Evolutionary conservation across 2,888 invertebrate genomes (phyloP).

Genomic region (Macropis europaea): DNA sequence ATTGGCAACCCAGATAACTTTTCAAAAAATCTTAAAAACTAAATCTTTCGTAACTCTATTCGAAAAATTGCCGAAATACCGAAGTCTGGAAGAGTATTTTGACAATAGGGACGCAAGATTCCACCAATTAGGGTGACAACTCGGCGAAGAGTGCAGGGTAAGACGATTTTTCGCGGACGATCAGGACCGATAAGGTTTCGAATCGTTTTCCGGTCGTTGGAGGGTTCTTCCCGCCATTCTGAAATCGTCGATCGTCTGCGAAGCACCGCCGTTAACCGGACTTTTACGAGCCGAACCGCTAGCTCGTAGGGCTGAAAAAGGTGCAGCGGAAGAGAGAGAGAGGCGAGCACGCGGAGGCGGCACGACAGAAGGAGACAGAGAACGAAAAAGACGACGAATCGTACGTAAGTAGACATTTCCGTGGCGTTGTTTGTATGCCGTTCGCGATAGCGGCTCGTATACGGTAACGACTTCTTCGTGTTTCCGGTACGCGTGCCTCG

Average conservation of each 20-base stretch:
- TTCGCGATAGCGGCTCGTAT: slow-evolving; percentile 65
- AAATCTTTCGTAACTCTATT: too few species aligned
- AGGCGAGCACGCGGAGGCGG: slow-evolving; percentile 3
- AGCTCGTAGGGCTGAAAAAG: not conserved
- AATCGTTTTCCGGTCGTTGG: slow-evolving; percentile 68
- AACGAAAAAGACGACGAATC: slow-evolving; percentile 29
- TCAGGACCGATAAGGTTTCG: slow-evolving; percentile 60
- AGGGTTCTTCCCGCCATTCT: slow-evolving; percentile 55
- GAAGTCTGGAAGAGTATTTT: not conserved
- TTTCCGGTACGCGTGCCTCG: slow-evolving; percentile 61
- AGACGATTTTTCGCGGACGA: slow-evolving; percentile 26
- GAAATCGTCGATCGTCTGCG: slow-evolving; percentile 60
- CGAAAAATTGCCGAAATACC: too few species aligned
- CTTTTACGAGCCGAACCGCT: slow-evolving; percentile 58
- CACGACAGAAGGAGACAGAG: slow-evolving; percentile 4
- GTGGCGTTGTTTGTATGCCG: slow-evolving; percentile 65
- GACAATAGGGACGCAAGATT: not conserved
- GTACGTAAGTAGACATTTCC: slow-evolving; percentile 65
- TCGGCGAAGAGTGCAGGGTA: not conserved
- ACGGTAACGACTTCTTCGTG: slow-evolving; percentile 64
- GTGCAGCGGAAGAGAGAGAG: slow-evolving; percentile 1
- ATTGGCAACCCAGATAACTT: too few species aligned
- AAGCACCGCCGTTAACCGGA: slow-evolving; percentile 59
- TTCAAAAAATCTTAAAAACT: too few species aligned
- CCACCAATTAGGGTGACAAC: slow-evolving; percentile 24